A percentile compares a stretch with the other conserved stretches of the same genome.
Evolutionary conservation across 2,797 vertebrate genomes (phyloP).

Genomic region (Rallus crepitans): DNA sequence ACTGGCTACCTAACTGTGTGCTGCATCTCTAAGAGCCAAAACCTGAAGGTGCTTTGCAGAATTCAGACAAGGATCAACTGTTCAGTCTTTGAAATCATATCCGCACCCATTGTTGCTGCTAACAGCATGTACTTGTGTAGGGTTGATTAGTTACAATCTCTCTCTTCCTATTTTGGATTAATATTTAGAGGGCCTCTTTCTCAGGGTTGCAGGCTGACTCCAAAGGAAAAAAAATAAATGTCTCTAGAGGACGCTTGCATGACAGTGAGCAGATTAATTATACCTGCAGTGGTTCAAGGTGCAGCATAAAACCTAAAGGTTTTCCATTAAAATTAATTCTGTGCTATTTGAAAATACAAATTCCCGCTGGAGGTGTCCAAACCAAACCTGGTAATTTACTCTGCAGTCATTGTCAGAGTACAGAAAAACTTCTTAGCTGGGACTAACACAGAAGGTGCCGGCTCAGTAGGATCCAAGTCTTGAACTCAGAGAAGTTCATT

Average conservation of each 20-base stretch:
- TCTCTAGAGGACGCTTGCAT: background rate
- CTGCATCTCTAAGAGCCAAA: slow-evolving; percentile 34
- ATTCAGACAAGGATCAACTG: slow-evolving; percentile 39
- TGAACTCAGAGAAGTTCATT: background rate
- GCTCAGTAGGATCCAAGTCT: background rate
- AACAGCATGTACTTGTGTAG: background rate
- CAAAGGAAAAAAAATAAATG: background rate
- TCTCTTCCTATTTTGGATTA: slow-evolving; percentile 15
- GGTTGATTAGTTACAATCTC: background rate
- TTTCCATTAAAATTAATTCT: slow-evolving; percentile 29
- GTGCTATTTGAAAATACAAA: background rate
- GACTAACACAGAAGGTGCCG: background rate
- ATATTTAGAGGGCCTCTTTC: background rate
- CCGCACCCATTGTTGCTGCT: background rate
- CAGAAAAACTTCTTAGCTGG: background rate
- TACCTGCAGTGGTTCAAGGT: slow-evolving; percentile 19
- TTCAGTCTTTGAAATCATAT: slow-evolving; percentile 10
- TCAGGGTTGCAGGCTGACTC: background rate
- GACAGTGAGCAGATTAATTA: slow-evolving; percentile 18
- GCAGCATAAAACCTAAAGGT: background rate
- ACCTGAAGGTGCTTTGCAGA: slow-evolving; percentile 33
- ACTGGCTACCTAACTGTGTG: slow-evolving; percentile 34
- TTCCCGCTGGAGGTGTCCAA: background rate
- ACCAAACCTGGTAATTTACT: background rate
- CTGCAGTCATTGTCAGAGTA: background rate